Conservation (phyloP, 2,797 vertebrate species). For the Lates japonicus region DNA sequence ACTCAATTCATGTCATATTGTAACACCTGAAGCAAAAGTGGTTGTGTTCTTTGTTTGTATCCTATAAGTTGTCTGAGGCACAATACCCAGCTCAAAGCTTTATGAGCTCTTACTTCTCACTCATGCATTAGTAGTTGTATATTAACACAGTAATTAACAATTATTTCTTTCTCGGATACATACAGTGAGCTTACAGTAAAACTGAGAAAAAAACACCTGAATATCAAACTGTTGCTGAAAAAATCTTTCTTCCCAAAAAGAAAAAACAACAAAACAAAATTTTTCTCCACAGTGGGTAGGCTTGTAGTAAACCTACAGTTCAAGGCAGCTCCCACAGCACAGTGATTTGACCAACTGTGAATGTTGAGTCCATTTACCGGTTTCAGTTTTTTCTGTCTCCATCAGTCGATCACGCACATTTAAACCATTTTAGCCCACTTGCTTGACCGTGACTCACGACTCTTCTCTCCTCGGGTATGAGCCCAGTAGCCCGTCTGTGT, state of each 20-base stretch:
- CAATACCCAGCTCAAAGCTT: conserved; percentile 34
- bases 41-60: conserved; percentile 39
- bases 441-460: conserved; percentile 44
- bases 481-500: conserved; percentile 67
- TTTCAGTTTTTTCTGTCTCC: background rate
- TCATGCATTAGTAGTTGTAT: conserved; percentile 10
- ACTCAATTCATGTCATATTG: background rate
- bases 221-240: conserved; percentile 3
- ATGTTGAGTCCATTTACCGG: conserved; percentile 24
- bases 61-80: conserved; percentile 64
- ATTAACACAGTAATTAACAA: conserved; percentile 23
- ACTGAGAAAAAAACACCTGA: conserved; percentile 18
- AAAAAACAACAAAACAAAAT: background rate
- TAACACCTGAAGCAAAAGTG: background rate
- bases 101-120: background rate
- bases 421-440: conserved; percentile 85
- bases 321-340: background rate
- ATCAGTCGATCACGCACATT: conserved; percentile 89
- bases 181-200: background rate
- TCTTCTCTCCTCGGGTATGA: accelerated
- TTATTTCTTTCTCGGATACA: background rate
- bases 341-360: conserved; percentile 9
- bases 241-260: background rate
- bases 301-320: background rate
- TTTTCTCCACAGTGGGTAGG: background rate